Base-by-base conservation (phyloP, 2,797 vertebrate genomes). In the Typhlichthys subterraneus region DNA sequence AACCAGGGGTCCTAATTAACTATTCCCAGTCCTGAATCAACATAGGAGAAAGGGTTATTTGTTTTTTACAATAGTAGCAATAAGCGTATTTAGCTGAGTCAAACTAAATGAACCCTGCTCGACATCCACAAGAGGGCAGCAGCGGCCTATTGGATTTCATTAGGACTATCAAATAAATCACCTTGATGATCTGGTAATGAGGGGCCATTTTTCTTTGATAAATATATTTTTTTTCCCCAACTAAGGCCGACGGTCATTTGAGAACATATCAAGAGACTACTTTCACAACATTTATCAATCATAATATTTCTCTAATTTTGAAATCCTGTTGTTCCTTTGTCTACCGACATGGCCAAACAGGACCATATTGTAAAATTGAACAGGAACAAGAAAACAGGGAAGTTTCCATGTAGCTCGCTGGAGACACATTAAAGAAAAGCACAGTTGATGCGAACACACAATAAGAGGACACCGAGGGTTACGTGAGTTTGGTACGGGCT, bases 371-470 rank as follows among this genome's bases (percentile, higher is more conserved):
- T 82, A 72, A 87, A 80, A 86, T 83, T 72, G 79, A 83, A 73
- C 76, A 73, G 57, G 65, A 80, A 80, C 84, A 74, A 79, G 73
- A 88, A 86, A 84, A 85, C 79, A 65, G 63, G 76, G 83, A 84
- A 79, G 76, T 88, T 85, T 87, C 87, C 67, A 61, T 87, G 85
- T 79, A 70, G 59, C 58, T 86, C 87, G 85, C 70, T 64, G 79
- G 88, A 90, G 88, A 84, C 86, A 72, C 84, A 81, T 93, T 91
- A 88, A 87, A 80, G 54, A 80, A 82, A 88, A 90, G 91, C 87
- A 88, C 84, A 88, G 85, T 85, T 88, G 82, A 75, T 82, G 85
- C 83, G 83, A 78, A 82, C 83, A 81, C 78, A 76, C 73, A 54
- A 61, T 83, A 81, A 80, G 74, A 85, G 80, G 71, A 79, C 85